Evolutionary conservation across 2,797 vertebrate species (phyloP).

Genomic region (Poecilia picta): DNA sequence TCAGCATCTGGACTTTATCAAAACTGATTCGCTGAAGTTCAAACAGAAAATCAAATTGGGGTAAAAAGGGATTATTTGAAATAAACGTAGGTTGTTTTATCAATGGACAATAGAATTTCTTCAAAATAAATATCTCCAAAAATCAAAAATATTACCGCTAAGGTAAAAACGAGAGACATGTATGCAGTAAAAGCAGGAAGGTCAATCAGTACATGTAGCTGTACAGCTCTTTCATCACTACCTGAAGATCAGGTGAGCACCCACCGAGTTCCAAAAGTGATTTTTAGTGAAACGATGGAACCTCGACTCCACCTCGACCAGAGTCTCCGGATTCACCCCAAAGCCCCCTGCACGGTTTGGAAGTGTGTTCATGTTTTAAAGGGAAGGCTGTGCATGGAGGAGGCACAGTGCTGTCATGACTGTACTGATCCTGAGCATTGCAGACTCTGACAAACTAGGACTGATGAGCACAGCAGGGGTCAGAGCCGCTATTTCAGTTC

Average conservation of each 20-base stretch:
- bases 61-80: neutral
- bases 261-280: neutral
- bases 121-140: neutral
- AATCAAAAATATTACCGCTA: neutral
- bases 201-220: neutral
- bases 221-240: conserved; percentile 17
- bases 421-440: conserved; percentile 34
- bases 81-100: neutral
- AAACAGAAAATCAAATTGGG: neutral
- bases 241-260: neutral
- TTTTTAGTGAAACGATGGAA: conserved; percentile 17
- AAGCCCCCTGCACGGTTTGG: conserved; percentile 12
- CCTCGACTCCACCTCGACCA: neutral
- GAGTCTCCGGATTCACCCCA: conserved; percentile 18
- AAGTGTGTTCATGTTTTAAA: conserved; percentile 24
- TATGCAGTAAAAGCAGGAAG: neutral
- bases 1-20: neutral
- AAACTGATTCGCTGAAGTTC: neutral
- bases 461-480: conserved; percentile 63
- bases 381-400: conserved; percentile 38
- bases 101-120: neutral
- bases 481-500: conserved; percentile 56
- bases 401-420: conserved; percentile 60
- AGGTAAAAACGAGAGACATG: neutral
- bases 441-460: conserved; percentile 54